phyloP scores from a whole-genome alignment of 2,113 vertebrate species.

The Gnathonemus echidnorhynchus region DNA sequence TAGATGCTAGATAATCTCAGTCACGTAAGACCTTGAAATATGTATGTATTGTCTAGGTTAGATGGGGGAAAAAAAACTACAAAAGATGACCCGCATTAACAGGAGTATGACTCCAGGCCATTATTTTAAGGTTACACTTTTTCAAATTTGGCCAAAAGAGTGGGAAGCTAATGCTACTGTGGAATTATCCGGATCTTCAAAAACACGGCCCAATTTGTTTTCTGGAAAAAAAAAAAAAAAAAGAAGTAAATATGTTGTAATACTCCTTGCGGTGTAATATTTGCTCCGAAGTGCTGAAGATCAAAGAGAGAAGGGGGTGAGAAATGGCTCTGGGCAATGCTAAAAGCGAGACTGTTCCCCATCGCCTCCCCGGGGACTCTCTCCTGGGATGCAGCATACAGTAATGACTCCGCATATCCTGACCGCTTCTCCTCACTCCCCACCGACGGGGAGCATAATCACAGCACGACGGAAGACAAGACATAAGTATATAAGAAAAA shows the following conservation, averaged over 20 bases:
- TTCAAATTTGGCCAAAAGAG: not conserved
- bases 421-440: not conserved
- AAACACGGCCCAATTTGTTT: constrained; percentile 5
- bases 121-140: not conserved
- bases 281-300: not conserved
- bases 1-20: not conserved
- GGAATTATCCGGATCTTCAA: constrained; percentile 4
- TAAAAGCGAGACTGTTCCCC: not conserved
- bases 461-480: not conserved
- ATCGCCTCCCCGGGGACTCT: no score
- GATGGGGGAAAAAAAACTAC: not conserved
- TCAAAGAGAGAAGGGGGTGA: not conserved
- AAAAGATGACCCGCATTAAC: not conserved
- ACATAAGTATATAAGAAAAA: not conserved
- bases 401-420: not conserved
- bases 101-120: not conserved
- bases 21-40: not conserved
- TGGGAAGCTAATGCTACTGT: not conserved
- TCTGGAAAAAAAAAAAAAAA: not conserved
- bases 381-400: not conserved
- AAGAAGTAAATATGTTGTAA: constrained; percentile 8
- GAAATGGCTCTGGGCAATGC: not conserved
- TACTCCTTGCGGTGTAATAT: not conserved
- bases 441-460: not conserved
- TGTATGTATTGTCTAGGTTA: not conserved